phyloP scores from a whole-genome alignment of 1,140 invertebrate genomes.

The Drosophila orosa region DNA sequence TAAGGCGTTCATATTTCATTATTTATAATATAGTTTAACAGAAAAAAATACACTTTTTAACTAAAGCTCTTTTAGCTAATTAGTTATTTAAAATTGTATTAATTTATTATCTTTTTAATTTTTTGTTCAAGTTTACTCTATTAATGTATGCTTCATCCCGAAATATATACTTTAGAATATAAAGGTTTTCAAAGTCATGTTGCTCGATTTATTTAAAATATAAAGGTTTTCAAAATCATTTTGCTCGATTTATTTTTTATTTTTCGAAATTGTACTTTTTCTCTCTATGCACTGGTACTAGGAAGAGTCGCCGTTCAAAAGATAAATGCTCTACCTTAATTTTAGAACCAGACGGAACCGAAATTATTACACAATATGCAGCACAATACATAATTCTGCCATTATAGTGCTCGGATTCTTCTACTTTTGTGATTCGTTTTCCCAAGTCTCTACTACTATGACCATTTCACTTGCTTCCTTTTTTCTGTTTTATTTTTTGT shows the following conservation, averaged over 20 bases:
- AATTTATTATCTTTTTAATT: too few relatives aligned
- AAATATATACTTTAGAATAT: neutral
- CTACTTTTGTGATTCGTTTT: constrained; percentile 12
- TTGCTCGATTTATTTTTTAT: neutral
- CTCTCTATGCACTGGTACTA: constrained; percentile 15
- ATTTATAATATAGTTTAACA: too few relatives aligned
- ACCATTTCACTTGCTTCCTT: constrained; percentile 26
- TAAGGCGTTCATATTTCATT: too few relatives aligned
- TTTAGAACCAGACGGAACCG: constrained; percentile 62
- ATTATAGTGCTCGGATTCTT: constrained; percentile 11
- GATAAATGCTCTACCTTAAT: constrained; percentile 44
- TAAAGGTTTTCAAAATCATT: too few relatives aligned
- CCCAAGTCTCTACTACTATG: constrained; percentile 16
- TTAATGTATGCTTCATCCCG: neutral
- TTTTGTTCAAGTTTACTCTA: neutral
- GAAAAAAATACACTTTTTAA: too few relatives aligned
- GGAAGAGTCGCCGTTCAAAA: neutral
- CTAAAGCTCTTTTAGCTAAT: too few relatives aligned
- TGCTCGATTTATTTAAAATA: neutral
- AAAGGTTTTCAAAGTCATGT: too few relatives aligned
- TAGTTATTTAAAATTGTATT: too few relatives aligned
- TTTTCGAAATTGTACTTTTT: neutral
- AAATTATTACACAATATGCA: constrained; percentile 71
- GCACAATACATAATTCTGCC: constrained; percentile 44
- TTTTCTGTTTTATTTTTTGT: constrained; percentile 3